Conservation (phyloP, 1,140 invertebrate genomes). For the Hycleus cichorii region DNA sequence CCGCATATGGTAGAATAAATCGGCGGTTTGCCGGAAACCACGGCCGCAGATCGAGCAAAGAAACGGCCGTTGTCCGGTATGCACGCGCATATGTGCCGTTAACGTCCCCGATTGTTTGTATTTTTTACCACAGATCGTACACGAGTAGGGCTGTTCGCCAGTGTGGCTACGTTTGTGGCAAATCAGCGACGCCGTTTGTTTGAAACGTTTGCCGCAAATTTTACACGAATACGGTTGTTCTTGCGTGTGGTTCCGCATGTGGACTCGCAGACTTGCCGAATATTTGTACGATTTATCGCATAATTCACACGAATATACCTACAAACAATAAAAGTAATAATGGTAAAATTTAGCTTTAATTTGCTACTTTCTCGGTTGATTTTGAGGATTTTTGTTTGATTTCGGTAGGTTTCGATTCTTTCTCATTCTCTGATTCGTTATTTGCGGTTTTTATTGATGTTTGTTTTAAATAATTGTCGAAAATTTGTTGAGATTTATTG, state of each 20-base stretch:
- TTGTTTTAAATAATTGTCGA: conserved; percentile 22
- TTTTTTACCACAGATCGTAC: conserved; percentile 51
- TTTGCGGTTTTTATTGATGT: background rate
- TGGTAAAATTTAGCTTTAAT: background rate
- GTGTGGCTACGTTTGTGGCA: conserved; percentile 65
- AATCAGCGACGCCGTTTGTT: conserved; percentile 47
- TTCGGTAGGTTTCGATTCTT: background rate
- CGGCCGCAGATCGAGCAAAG: conserved; percentile 30
- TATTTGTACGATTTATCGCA: conserved; percentile 25
- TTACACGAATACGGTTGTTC: conserved; percentile 41
- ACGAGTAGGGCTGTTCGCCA: conserved; percentile 54
- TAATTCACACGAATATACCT: conserved; percentile 24
- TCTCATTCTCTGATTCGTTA: background rate
- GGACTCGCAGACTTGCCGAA: conserved; percentile 22
- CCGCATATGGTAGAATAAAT: conserved; percentile 31
- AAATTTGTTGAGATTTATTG: conserved; percentile 23
- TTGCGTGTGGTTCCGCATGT: conserved; percentile 24
- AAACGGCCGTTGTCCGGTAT: conserved; percentile 36
- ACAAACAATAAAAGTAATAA: background rate
- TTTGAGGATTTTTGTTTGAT: background rate
- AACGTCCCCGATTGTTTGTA: conserved; percentile 42
- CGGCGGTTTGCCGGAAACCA: conserved; percentile 34
- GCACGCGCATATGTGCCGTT: conserved; percentile 30
- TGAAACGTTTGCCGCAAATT: conserved; percentile 43
- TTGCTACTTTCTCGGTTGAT: background rate